These are phyloP conservation scores for Pocillopora meandrina DNA, from an alignment of 92 coral and sea anemone genomes.

Conservation along the genomic window DNA sequence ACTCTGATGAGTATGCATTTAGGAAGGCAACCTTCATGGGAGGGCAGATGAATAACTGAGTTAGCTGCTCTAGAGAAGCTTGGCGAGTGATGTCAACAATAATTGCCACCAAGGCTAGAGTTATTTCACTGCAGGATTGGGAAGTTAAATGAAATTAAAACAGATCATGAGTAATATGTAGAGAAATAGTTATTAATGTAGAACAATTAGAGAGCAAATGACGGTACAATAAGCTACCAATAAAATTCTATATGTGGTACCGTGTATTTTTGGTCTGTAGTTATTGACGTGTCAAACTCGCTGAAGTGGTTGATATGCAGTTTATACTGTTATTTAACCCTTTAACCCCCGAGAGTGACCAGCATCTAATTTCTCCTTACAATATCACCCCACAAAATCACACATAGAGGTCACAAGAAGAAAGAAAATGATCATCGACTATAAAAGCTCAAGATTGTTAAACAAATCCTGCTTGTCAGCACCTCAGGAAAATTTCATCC, in stretches of 20 bases:
- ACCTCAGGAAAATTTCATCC: no score
- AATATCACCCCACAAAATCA: no score
- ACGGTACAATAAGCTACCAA: constrained; percentile 53
- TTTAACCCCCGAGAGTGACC: no score
- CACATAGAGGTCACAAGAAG: no score
- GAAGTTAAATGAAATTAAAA: not conserved
- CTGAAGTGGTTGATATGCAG: no score
- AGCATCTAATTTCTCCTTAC: no score
- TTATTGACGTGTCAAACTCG: not conserved
- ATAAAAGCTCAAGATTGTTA: no score
- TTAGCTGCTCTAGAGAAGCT: not conserved
- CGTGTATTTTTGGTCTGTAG: not conserved
- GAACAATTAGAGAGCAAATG: constrained; percentile 17
- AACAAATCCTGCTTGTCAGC: no score
- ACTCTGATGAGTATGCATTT: not conserved
- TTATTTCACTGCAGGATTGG: constrained; percentile 5
- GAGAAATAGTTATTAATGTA: constrained; percentile 17
- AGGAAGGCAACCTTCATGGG: not conserved
- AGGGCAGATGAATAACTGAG: not conserved
- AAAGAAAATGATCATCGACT: no score
- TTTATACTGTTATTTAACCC: no score
- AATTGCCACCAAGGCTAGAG: not conserved
- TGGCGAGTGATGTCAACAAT: not conserved
- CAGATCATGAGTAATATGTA: not conserved
- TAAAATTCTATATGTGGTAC: constrained; percentile 45